Conservation (phyloP, 2,113 vertebrate species). For the Caranx melampygus region DNA sequence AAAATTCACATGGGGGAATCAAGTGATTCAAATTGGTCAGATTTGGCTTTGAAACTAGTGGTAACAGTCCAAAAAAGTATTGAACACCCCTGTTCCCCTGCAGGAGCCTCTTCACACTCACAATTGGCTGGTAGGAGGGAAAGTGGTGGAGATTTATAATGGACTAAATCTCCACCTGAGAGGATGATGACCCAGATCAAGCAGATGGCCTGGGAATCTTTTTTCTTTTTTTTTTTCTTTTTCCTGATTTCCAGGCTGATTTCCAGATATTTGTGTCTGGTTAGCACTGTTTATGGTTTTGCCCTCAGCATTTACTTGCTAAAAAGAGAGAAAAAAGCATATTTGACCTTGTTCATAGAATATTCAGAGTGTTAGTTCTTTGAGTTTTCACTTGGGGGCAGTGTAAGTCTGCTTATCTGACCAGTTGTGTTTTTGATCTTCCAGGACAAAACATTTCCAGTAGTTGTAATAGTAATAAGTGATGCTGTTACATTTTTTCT, state of each 20-base stretch:
- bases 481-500: too few species aligned
- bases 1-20: neutral
- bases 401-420: neutral
- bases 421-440: too few species aligned
- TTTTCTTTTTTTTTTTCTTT: neutral
- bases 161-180: neutral
- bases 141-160: neutral
- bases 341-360: neutral
- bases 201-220: neutral
- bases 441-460: neutral
- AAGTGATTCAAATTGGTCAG: neutral
- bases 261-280: neutral
- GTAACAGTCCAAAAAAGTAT: neutral
- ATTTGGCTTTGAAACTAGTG: neutral
- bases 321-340: neutral
- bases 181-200: neutral
- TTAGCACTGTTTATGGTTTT: neutral
- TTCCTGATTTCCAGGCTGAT: neutral
- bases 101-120: neutral
- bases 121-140: neutral
- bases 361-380: neutral
- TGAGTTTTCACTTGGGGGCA: conserved; percentile 61
- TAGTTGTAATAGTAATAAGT: neutral
- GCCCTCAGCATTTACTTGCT: too few species aligned
- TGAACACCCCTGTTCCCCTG: neutral